Evolutionary conservation across 2,797 vertebrate species (phyloP).

Genomic region (Leptoclinus maculatus): DNA sequence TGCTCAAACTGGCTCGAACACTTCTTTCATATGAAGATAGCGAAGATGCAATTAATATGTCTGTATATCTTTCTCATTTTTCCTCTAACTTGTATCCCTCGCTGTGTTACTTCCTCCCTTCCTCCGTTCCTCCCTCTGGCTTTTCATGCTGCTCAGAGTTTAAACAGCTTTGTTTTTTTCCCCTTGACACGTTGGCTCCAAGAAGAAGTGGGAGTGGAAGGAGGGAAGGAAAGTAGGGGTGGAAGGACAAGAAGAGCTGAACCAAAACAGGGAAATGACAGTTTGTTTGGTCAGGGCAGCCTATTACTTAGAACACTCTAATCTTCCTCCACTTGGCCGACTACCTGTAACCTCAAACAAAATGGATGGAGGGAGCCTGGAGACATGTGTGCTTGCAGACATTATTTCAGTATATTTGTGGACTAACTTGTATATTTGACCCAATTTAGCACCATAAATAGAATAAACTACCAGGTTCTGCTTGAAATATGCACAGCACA

Average conservation of each 20-base stretch:
- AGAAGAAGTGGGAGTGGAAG: constrained; percentile 50
- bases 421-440: constrained; percentile 65
- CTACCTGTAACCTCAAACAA: constrained; percentile 68
- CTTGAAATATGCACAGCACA: constrained; percentile 46
- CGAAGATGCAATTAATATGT: not conserved
- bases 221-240: constrained; percentile 44
- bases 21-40: not conserved
- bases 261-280: constrained; percentile 67
- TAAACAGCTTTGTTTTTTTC: constrained; percentile 67
- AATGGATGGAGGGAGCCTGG: constrained; percentile 43
- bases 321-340: constrained; percentile 71
- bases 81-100: not conserved
- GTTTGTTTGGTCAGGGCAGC: constrained; percentile 68
- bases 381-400: constrained; percentile 64
- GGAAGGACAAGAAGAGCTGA: constrained; percentile 52
- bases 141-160: constrained; percentile 43
- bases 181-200: constrained; percentile 72
- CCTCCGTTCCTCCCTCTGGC: constrained; percentile 1
- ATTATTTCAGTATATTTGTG: constrained; percentile 58
- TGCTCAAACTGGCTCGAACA: not conserved
- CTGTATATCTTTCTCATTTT: not conserved
- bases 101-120: not conserved
- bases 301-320: constrained; percentile 63
- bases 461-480: constrained; percentile 59
- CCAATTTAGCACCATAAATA: constrained; percentile 58